A percentile compares a stretch with the other conserved stretches of the same genome.
Evolutionary conservation across 2,797 vertebrate genomes (phyloP).

Genomic region (Catharus ustulatus): DNA sequence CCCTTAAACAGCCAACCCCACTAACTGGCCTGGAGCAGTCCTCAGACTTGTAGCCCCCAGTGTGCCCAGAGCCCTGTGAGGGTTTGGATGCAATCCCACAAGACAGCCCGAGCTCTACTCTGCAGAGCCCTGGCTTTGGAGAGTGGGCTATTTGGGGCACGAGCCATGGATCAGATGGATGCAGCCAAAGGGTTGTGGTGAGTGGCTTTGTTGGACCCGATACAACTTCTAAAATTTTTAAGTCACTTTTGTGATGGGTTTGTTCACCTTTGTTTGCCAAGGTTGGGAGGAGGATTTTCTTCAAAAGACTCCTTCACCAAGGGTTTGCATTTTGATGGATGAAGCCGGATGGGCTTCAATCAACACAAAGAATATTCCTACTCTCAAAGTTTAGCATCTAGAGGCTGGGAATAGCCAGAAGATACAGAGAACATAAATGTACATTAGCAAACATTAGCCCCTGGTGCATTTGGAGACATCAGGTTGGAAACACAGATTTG

Average conservation of each 20-base stretch:
- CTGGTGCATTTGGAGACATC: neutral
- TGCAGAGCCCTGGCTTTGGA: neutral
- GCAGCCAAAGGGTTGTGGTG: neutral
- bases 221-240: too few relatives aligned
- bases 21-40: neutral
- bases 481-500: neutral
- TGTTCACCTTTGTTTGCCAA: neutral
- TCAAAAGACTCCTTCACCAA: neutral
- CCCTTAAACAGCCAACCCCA: accelerated
- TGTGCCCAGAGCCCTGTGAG: neutral
- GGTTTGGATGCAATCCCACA: neutral
- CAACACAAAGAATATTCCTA: neutral
- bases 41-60: accelerated
- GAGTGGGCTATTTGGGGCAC: accelerated
- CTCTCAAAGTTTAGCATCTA: neutral
- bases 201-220: neutral
- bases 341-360: neutral
- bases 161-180: neutral
- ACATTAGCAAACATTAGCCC: neutral
- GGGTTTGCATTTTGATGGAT: neutral
- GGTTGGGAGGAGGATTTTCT: neutral
- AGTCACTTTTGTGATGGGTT: neutral
- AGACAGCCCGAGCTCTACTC: accelerated
- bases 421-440: neutral
- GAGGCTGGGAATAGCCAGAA: neutral